Percentiles rank a stretch among this genome's conserved stretches.
These are phyloP conservation scores for Leptatherina wallacei DNA, from an alignment of 2,797 vertebrate species.

Conservation along the genomic window DNA sequence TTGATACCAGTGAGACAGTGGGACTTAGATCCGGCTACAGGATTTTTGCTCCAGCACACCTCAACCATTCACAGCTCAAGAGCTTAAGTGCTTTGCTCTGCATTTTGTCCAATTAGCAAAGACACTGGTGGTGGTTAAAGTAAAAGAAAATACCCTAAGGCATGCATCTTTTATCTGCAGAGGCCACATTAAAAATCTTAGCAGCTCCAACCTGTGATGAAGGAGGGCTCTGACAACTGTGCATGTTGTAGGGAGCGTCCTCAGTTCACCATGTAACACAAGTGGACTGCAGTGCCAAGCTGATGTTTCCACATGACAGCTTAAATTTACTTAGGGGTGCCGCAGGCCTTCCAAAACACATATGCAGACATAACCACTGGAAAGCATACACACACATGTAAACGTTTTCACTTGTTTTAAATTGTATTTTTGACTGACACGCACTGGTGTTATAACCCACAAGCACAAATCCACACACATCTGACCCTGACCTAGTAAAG, in stretches of 20 bases:
- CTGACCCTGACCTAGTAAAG: constrained; percentile 44
- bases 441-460: constrained; percentile 2
- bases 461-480: constrained; percentile 29
- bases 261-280: constrained; percentile 75
- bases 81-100: constrained; percentile 9
- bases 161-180: constrained; percentile 28
- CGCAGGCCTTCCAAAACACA: constrained; percentile 43
- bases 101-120: constrained; percentile 43
- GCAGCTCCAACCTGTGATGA: constrained; percentile 43
- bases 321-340: constrained; percentile 64
- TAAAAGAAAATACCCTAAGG: constrained; percentile 19
- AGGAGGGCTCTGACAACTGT: constrained; percentile 33
- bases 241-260: constrained; percentile 55
- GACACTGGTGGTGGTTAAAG: constrained; percentile 7
- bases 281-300: constrained; percentile 77
- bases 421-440: constrained; percentile 7
- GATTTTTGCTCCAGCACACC: constrained; percentile 21
- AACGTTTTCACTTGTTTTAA: constrained; percentile 7
- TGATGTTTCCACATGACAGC: constrained; percentile 80
- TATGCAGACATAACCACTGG: constrained; percentile 6
- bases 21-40: constrained; percentile 9
- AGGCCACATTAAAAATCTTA: constrained; percentile 38
- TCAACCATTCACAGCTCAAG: neutral
- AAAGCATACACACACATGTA: constrained; percentile 20
- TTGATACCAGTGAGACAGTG: constrained; percentile 16